These are phyloP conservation scores for Emydura subglobosa DNA, from an alignment of 2,113 vertebrate species.

Conservation along the genomic window DNA sequence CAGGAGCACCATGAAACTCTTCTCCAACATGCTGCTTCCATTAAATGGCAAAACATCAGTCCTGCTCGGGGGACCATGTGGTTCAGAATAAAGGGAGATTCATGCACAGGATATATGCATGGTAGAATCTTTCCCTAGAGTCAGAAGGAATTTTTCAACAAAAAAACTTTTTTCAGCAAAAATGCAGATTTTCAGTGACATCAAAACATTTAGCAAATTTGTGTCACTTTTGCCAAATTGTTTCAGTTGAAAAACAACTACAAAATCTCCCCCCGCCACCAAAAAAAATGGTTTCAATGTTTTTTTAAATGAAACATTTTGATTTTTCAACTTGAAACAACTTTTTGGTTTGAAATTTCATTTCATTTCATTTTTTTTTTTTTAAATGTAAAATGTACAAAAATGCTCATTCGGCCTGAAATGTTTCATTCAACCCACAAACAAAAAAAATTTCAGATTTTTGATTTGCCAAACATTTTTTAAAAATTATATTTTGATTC, in stretches of 20 bases:
- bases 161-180: neutral
- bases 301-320: neutral
- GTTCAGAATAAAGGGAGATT: neutral
- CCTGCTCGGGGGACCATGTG: neutral
- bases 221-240: neutral
- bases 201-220: neutral
- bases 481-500: neutral
- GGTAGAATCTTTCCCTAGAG: neutral
- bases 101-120: neutral
- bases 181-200: neutral
- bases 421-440: neutral
- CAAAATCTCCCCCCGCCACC: neutral
- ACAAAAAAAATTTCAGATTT: neutral
- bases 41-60: neutral
- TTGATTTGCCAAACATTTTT: too few species aligned
- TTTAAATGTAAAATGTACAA: neutral
- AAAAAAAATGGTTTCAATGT: neutral
- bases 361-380: neutral
- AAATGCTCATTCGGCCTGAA: neutral
- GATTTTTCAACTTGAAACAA: neutral
- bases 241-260: neutral
- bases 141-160: neutral
- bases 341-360: neutral
- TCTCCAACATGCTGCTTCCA: neutral
- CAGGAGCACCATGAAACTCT: neutral